A percentile compares a stretch with the other conserved stretches of the same genome.
phyloP scores from a whole-genome alignment of 1,140 invertebrate species.

The Drosophila miranda region DNA sequence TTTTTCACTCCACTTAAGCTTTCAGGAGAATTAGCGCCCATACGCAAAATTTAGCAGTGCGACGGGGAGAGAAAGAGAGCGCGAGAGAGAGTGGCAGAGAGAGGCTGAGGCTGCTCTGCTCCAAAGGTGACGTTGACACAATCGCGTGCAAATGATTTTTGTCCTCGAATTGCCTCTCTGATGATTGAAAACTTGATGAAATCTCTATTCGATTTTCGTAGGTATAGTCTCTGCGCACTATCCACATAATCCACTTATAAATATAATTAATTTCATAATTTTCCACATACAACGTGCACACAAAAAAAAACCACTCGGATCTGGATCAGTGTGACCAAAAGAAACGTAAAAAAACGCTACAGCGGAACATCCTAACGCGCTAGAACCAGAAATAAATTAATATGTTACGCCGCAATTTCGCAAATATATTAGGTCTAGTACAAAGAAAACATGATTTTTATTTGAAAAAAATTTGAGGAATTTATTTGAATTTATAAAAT shows the following conservation, averaged over 20 bases:
- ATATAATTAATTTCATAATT: slow-evolving; percentile 39
- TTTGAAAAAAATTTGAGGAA: too few relatives aligned
- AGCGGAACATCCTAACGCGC: too few relatives aligned
- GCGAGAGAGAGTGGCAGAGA: slow-evolving; percentile 37
- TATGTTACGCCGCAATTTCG: too few relatives aligned
- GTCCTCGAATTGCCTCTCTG: slow-evolving; percentile 8
- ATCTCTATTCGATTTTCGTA: too few relatives aligned
- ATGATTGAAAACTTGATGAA: not conserved
- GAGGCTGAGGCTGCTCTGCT: slow-evolving; percentile 51
- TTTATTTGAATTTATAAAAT: too few relatives aligned
- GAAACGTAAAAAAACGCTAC: not conserved
- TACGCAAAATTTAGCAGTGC: slow-evolving; percentile 43
- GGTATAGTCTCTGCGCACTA: too few relatives aligned
- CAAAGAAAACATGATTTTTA: too few relatives aligned
- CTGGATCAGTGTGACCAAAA: slow-evolving; percentile 32
- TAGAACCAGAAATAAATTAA: too few relatives aligned
- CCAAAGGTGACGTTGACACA: slow-evolving; percentile 78
- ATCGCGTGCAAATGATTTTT: slow-evolving; percentile 35
- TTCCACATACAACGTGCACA: slow-evolving; percentile 74
- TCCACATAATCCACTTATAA: slow-evolving; percentile 11
- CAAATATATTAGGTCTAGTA: too few relatives aligned
- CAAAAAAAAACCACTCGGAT: slow-evolving; percentile 64
- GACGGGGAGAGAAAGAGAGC: slow-evolving; percentile 37
- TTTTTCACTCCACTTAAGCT: slow-evolving; percentile 48
- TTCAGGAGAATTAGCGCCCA: slow-evolving; percentile 26